Base-by-base conservation (phyloP, 1,140 invertebrate genomes). In the Leptinotarsa undecemlineata region DNA sequence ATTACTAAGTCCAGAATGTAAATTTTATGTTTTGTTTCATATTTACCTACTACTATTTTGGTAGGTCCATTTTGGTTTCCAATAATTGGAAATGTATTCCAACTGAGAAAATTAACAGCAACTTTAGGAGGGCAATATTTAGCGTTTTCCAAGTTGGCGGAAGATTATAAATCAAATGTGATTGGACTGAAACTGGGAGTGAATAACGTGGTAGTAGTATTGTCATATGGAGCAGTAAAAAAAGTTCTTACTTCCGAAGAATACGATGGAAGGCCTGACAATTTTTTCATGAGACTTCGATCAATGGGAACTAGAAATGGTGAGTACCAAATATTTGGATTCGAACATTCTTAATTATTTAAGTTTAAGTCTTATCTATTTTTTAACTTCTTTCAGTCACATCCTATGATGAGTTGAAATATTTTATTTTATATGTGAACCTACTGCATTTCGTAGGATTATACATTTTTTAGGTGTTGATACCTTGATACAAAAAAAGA, bases 261-360 rank as follows among this genome's bases (percentile, higher is more conserved):
- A 62, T 92, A 93, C 73, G 88, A 91, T 62, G 91, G 90, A 4
- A 86, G 92, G 73, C 92, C 93, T 0, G 88, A 91, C 81, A 91
- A 91, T 68, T 91, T 91, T 77, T 90, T 92, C 80, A 91, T 91
- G 74, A 84, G 86, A 48, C 83, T 91, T 21, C 85, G 92, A 75
- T 86, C 90, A 0, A 90, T 90, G 77, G 90, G 90, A 23, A 88
- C 90, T 81, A 87, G 90, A 82, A 85, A 88, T 77, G 91, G 91
- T 93, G 84, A 83, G 74, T 73, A 42, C 11, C 33, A 42, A 42
- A 21, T 42, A 42, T 42, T 42, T 42, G 33, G 3, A 33, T 42
- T 42, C 11, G 48, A 62, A 60, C 5, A 21, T 17, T 42, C 20
- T n/a, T n/a, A 48, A 17, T 69, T 33, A 14, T 23, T 15, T n/a